These are phyloP conservation scores for Thamnophis elegans DNA, from an alignment of 2,797 vertebrate genomes.

Conservation along the genomic window DNA sequence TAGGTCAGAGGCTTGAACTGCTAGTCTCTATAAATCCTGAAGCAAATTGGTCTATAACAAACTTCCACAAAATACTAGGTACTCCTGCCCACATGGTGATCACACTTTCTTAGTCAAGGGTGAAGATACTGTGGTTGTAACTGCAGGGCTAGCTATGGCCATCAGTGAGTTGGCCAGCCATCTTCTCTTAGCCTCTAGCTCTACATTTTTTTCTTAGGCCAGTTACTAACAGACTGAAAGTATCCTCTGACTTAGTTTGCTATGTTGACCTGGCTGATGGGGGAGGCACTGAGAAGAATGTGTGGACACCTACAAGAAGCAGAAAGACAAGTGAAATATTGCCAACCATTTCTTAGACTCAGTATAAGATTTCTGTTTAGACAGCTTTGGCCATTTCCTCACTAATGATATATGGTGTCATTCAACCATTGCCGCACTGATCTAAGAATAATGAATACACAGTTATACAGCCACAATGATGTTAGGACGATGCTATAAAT, in stretches of 20 bases:
- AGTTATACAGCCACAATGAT: background rate
- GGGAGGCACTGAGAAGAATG: background rate
- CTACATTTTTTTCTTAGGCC: background rate
- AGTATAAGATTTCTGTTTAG: slow-evolving; percentile 19
- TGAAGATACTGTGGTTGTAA: background rate
- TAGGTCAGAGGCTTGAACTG: background rate
- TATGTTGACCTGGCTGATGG: background rate
- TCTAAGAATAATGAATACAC: background rate
- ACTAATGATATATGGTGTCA: background rate
- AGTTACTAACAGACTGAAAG: background rate
- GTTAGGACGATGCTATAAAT: background rate
- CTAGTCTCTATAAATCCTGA: background rate
- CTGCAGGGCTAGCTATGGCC: background rate
- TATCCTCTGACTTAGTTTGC: background rate
- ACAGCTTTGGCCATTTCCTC: background rate
- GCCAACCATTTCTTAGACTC: background rate
- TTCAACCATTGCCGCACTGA: background rate
- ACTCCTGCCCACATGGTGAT: background rate
- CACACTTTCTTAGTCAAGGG: background rate
- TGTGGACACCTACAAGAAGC: background rate
- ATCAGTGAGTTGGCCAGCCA: background rate
- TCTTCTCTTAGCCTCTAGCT: background rate
- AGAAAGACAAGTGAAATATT: background rate
- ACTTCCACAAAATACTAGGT: background rate
- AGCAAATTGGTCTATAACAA: background rate